Percentiles rank a stretch among this genome's conserved stretches.
Conservation (phyloP, 2,113 vertebrate species). For the Hystrix cristata region DNA sequence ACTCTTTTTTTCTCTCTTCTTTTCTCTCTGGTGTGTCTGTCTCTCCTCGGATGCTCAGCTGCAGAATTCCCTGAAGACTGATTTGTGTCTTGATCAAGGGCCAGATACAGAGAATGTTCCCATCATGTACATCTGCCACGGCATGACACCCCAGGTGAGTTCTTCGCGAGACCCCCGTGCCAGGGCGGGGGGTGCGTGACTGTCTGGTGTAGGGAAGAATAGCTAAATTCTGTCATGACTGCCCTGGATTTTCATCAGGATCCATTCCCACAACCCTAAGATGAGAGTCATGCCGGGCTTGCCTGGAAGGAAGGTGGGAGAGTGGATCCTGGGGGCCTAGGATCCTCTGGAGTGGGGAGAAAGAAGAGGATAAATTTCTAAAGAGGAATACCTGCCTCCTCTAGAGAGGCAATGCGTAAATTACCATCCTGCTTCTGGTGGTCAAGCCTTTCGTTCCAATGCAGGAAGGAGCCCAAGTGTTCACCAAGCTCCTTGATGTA, state of each 20-base stretch:
- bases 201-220: background rate
- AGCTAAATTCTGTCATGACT: background rate
- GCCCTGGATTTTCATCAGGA: background rate
- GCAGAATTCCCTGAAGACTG: constrained; percentile 97
- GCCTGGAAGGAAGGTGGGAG: background rate
- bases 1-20: constrained; percentile 69
- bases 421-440: background rate
- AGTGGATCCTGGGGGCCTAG: background rate
- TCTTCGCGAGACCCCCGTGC: background rate
- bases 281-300: background rate
- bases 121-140: constrained; percentile 98
- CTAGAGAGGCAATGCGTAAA: background rate
- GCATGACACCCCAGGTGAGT: constrained; percentile 98
- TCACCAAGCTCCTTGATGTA: background rate
- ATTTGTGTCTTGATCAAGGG: constrained; percentile 98
- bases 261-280: background rate
- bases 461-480: background rate
- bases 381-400: background rate
- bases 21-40: constrained; percentile 28
- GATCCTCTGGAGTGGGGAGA: background rate
- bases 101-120: constrained; percentile 98
- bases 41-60: constrained; percentile 88
- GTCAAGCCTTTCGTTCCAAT: background rate
- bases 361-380: background rate
- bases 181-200: accelerated